Evolutionary conservation across 2,888 invertebrate genomes (phyloP), one percentile per base, ranked within the genome.

Genomic region (Mimumesa dahlbomi): DNA sequence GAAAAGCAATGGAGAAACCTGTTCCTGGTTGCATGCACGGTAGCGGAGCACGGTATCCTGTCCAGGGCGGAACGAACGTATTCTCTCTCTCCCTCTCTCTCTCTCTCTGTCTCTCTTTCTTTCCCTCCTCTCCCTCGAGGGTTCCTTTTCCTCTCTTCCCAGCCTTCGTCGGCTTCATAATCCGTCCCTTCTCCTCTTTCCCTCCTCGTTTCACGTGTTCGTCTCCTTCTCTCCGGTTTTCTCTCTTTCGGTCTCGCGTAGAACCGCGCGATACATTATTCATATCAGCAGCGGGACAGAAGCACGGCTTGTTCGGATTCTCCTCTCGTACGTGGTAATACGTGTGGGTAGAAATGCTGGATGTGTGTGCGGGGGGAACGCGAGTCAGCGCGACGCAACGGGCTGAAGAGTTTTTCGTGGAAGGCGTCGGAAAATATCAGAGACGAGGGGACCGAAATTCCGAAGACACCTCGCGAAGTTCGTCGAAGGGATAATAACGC

Each of bases 271-370:
- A 75, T 79, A 71, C 78, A 79, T 79, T 79, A 79, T 79, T 78
- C 79, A 78, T 79, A 79, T 74, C 65, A 63, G 65, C 69, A 67
- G 57, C 74, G 63, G 76, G 74, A 76, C 76, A 74, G 72, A 76
- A 76, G 54, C 68, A 36, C 63, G 65, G 36, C 65, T 73, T 53
- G 63, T 73, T 66, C 70, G 73, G 53, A 66, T 76, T 69, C 65
- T 63, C 40, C 56, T 52, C 57, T 49, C 56, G 59, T 56, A 40
- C 53, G 48, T 53, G 63, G 43, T 36, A 7, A 25, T 1, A 19
- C 11, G 14, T 38, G 6, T 2, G 16, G 2, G 38, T 13, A 38
- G 7, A 5, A 2, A 31, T 2, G 29, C 48, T 9, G 3, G 16
- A 5, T 14, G 18, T 38, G 16, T 9, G 16, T 14, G 4, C 38